A percentile compares a stretch with the other conserved stretches of the same genome.
Evolutionary conservation across 2,113 vertebrate genomes (phyloP).

Genomic region (Pelodiscus sinensis): DNA sequence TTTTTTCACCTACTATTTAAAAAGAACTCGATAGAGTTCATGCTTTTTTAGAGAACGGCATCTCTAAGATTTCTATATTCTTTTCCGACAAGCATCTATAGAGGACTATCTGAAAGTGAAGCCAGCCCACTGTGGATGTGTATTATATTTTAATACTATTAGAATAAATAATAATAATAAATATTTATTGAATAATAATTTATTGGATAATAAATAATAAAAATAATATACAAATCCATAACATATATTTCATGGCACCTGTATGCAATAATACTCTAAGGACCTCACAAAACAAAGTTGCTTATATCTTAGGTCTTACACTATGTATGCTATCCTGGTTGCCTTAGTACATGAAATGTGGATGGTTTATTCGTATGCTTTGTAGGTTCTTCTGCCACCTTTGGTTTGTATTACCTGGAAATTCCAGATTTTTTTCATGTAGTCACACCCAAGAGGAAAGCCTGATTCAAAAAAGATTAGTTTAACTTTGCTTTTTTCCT

Average conservation of each 20-base stretch:
- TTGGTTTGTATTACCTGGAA: constrained; percentile 71
- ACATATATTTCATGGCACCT: neutral
- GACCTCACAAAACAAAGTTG: neutral
- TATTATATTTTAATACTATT: neutral
- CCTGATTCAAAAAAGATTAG: constrained; percentile 66
- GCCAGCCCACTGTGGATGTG: neutral
- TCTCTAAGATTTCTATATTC: neutral
- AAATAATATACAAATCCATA: too few species aligned
- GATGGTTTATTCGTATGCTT: constrained; percentile 66
- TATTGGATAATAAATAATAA: too few species aligned
- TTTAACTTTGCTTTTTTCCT: constrained; percentile 63
- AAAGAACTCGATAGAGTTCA: neutral
- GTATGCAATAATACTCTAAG: neutral
- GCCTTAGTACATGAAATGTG: constrained; percentile 48
- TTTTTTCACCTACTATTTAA: neutral
- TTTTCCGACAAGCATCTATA: neutral
- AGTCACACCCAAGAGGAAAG: constrained; percentile 70
- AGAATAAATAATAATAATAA: too few species aligned
- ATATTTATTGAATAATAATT: too few species aligned
- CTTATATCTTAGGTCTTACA: constrained; percentile 8
- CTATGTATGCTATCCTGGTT: neutral
- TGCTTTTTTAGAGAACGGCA: neutral
- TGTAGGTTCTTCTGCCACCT: constrained; percentile 61
- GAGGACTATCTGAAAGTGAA: neutral
- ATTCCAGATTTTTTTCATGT: constrained; percentile 59